Base-by-base conservation (phyloP, 2,113 vertebrate species). In the Terrapene triunguis region DNA sequence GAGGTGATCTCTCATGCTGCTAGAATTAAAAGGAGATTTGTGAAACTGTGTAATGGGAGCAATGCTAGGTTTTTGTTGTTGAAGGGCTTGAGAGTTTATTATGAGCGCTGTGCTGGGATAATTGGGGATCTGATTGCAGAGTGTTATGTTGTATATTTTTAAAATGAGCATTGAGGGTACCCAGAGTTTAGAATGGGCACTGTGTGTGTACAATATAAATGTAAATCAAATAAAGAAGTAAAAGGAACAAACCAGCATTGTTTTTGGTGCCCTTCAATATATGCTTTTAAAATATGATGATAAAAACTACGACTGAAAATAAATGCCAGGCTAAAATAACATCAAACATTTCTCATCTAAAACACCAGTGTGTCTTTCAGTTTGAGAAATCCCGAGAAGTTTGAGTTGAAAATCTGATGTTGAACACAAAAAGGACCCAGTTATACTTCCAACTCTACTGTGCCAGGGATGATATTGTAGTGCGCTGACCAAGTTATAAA, bases 21-120 rank as follows among this genome's bases (percentile, higher is more conserved):
- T 91, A 92, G 93, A 96, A 97, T 97, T 96, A 97, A 94, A 96
- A 91, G 85, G 93, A 92, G 96, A 97, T 97, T 97, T 97, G 95
- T 97, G 94, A 93, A 89, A 74, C 79, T 93, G 85, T 93, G 79
- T 76, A 87, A 47, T 94, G 69, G 88, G 88, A 97, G 65, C 90
- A 94, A 85, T 76, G 35, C 65, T 54, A 92, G 93, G 90, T 86
- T 93, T 93, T 96, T 78, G 22, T 95, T 91, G 90, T 97, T 94
- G 90, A 81, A 95, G 65, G 83, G 57, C 74, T 95, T 85, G 86
- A 94, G 90, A 57, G 88, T 96, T 97, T 96, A 93, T 89, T 92
- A 79, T 35, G 88, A 44, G 24, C 89, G 57, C 72, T 91, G 93
- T 91, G 93, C 87, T 87, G 86, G n/a, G 51, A 89, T 97, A 95